Base-by-base conservation (phyloP, 2,797 vertebrate species). In the Acanthurus tractus region DNA sequence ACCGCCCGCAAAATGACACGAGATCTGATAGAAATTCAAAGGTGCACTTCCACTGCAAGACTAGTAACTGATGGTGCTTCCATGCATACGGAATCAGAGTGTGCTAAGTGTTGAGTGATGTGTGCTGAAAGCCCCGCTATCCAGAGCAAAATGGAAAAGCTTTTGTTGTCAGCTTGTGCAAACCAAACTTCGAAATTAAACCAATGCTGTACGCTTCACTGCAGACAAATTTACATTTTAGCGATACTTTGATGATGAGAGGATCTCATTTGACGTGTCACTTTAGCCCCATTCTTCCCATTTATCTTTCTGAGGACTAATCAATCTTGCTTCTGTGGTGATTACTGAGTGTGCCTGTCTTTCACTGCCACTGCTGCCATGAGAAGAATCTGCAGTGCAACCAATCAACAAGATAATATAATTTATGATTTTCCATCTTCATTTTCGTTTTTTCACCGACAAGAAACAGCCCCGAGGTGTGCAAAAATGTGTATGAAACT, bases 281-380 rank as follows among this genome's bases (percentile, higher is more conserved):
- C 80, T 84, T 82, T 79, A 83, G 81, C 67, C 78, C 55, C 81
- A 83, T 85, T 91, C 83, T 86, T 87, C 87, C 83, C 82, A 92
- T 94, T 93, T 89, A 94, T 95, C 91, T 91, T 86, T 78, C 70
- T 78, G 86, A 88, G 82, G 86, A 87, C 86, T 88, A 94, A 95
- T 94, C 91, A 94, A 91, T 93, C 88, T 90, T 79, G 59, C 67
- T 91, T 91, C 78, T 91, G 74, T 74, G 81, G 81, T 87, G 86
- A 93, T 93, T 93, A 91, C 81, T 42, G 78, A 88, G 84, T 55
- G 76, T 80, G 87, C 54, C 85, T 85, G 78, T 88, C 76, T 87
- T 78, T 80, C 34, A 6, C 54, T 36, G 50, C 49, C 58, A 68
- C 67, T 29, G 29, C 48, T 70, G 59, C 69, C 84, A 77, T 79